Evolutionary conservation across 1,140 invertebrate species (phyloP), one percentile per base, ranked within the genome.

Genomic region (Panagrolaimus sp.): DNA sequence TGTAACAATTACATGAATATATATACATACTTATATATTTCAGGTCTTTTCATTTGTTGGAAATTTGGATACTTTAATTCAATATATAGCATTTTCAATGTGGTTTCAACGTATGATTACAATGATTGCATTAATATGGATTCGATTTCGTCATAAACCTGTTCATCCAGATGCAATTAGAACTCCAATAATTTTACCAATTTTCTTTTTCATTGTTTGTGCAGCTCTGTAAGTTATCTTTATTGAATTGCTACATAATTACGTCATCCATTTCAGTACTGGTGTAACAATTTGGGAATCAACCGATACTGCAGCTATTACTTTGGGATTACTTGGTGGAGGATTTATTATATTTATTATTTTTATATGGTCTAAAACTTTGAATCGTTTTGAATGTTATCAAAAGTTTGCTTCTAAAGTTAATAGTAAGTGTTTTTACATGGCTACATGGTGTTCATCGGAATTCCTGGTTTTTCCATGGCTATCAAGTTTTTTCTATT

Each of bases 101-200:
- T 76, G 71, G 75, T 42, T 63, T 16, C 74, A 76, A 63, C 53
- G 74, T 51, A 53, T 44, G 11, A 48, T 73, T 31, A 76, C 74
- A 47, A 78, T 77, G 72, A 4, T 69, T 2, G 78, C 73, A 5
- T 53, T 77, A n/a, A 42, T 77, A 16, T 79, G 66, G 27, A 77
- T 77, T 57, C 69, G 77, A 46, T 72, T 61, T 38, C 65, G 63
- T 25, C 27, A 67, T 23, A 20, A 78, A 16, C 78, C 74, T 9
- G 78, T 76, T 38, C 77, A 77, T 64, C 71, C 74, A 13, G 76
- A 77, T 27, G 57, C 48, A 16, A 76, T 79, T 27, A 68, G 63
- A 57, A 67, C 61, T 42, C 75, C 75, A 23, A 31, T 77, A 23
- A 68, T 77, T 44, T 42, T 77, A 23, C 75, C 75, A 14, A 62